phyloP scores from a whole-genome alignment of 2,113 vertebrate species.

The Vombatus ursinus region DNA sequence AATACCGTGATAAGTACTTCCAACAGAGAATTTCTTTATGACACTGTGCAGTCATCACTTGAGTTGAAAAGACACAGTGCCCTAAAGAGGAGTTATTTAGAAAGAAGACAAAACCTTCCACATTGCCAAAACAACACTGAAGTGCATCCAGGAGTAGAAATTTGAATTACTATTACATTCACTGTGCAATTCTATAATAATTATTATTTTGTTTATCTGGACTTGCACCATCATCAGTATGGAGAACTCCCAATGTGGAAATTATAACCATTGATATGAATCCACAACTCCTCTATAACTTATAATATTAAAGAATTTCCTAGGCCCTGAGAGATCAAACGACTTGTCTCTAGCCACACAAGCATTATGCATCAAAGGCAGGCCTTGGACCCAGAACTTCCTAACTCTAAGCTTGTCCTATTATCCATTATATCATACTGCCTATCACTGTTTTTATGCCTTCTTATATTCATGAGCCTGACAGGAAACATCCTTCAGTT shows the following conservation, averaged over 20 bases:
- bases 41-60: neutral
- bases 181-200: neutral
- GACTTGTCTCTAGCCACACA: neutral
- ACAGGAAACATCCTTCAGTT: neutral
- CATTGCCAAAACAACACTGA: neutral
- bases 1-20: neutral
- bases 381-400: neutral
- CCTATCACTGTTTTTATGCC: neutral
- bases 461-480: neutral
- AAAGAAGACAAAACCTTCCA: neutral
- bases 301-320: neutral
- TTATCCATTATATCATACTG: neutral
- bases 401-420: neutral
- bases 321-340: neutral
- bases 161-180: neutral
- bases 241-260: neutral
- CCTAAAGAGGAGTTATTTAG: neutral
- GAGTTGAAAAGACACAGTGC: neutral
- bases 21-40: neutral
- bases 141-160: neutral
- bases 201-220: neutral
- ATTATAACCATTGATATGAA: neutral
- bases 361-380: neutral
- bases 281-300: neutral
- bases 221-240: neutral